These are phyloP conservation scores for Dicyrtomina minuta DNA, from an alignment of 2,888 invertebrate species.

Conservation along the genomic window DNA sequence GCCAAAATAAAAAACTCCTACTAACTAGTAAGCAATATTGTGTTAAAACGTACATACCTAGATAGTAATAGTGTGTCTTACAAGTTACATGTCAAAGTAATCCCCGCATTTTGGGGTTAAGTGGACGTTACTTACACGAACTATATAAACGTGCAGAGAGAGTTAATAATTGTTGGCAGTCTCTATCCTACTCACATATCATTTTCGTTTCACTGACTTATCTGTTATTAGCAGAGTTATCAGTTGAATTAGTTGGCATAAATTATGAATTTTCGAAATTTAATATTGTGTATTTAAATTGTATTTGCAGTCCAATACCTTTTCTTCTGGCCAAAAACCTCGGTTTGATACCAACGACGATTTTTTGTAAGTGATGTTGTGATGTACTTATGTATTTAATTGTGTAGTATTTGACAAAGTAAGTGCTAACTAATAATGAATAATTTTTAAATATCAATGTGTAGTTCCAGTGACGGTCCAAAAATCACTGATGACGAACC, in stretches of 20 bases:
- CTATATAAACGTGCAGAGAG: too few species aligned
- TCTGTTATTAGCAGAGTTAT: background rate
- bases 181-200: too few species aligned
- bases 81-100: too few species aligned
- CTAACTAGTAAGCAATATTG: too few species aligned
- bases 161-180: too few species aligned
- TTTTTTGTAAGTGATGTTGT: conserved; percentile 35
- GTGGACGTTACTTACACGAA: too few species aligned
- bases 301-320: conserved; percentile 27
- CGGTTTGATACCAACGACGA: conserved; percentile 27
- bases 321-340: conserved; percentile 19
- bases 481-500: conserved; percentile 29
- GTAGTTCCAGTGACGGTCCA: conserved; percentile 17
- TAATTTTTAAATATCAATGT: background rate
- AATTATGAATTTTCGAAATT: background rate
- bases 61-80: too few species aligned
- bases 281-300: conserved; percentile 1
- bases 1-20: too few species aligned
- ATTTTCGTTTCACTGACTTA: too few species aligned
- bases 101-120: background rate
- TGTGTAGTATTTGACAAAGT: too few species aligned
- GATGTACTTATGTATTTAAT: conserved; percentile 5
- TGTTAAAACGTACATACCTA: too few species aligned
- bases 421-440: too few species aligned
- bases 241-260: background rate